Evolutionary conservation across 1,140 invertebrate genomes (phyloP).

Genomic region (Drosophila suzukii): DNA sequence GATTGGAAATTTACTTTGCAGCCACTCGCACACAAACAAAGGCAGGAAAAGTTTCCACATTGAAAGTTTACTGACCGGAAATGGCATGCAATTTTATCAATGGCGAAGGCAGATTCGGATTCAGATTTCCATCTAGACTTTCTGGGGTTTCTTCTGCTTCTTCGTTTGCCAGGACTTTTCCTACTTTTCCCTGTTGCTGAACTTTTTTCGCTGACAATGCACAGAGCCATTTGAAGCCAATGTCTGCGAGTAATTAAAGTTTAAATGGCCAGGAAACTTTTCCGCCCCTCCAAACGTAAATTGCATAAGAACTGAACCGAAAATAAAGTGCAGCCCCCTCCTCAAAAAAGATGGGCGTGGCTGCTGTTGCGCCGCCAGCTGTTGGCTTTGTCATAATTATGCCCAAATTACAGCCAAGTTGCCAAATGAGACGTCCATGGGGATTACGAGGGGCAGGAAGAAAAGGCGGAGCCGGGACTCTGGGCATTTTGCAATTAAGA

Average conservation of each 20-base stretch:
- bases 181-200: conserved; percentile 5
- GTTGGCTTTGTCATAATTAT: conserved; percentile 73
- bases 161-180: background rate
- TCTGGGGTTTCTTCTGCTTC: background rate
- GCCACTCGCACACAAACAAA: conserved; percentile 5
- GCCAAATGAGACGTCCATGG: conserved; percentile 28
- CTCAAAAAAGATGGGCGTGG: conserved; percentile 12
- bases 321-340: conserved; percentile 16
- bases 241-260: conserved; percentile 70
- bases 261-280: conserved; percentile 64
- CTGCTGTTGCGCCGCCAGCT: conserved; percentile 44
- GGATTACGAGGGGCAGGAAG: background rate
- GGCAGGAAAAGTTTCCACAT: conserved; percentile 50
- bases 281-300: conserved; percentile 37
- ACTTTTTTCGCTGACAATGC: conserved; percentile 38
- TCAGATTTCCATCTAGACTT: background rate
- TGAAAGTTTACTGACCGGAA: conserved; percentile 79
- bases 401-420: conserved; percentile 63
- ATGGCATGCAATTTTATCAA: conserved; percentile 79
- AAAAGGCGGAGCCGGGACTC: conserved; percentile 7
- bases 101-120: conserved; percentile 29
- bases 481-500: conserved; percentile 70
- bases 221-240: conserved; percentile 37
- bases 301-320: conserved; percentile 56
- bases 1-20: conserved; percentile 51